These are phyloP conservation scores for Agrotis puta DNA, from an alignment of 2,888 invertebrate species.

Conservation along the genomic window DNA sequence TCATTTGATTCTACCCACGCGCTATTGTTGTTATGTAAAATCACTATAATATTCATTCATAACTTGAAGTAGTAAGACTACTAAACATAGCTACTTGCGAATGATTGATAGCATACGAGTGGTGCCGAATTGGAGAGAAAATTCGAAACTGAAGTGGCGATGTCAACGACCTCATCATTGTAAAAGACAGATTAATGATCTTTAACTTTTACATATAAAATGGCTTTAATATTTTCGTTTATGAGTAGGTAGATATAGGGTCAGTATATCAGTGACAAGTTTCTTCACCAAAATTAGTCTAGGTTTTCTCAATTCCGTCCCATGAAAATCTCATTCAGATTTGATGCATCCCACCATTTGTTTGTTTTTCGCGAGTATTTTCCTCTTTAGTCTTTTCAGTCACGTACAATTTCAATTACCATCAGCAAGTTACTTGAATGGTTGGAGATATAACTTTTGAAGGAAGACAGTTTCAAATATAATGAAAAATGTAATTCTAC, in stretches of 20 bases:
- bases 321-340: neutral
- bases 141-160: conserved; percentile 42
- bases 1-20: conserved; percentile 65
- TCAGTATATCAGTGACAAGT: neutral
- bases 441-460: too few species aligned
- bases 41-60: conserved; percentile 58
- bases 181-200: neutral
- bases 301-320: neutral
- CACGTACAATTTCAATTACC: too few species aligned
- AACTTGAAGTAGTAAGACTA: conserved; percentile 52
- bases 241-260: neutral
- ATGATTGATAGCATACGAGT: conserved; percentile 56
- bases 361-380: neutral
- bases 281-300: too few species aligned
- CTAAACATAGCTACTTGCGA: conserved; percentile 38
- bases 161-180: conserved; percentile 29
- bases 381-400: neutral
- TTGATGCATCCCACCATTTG: neutral
- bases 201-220: neutral
- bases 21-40: conserved; percentile 63
- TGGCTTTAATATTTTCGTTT: neutral
- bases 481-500: neutral
- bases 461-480: too few species aligned
- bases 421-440: neutral
- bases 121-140: conserved; percentile 55